Conservation (phyloP, 2,113 vertebrate species). For the Leptobrachium ailaonicum region DNA sequence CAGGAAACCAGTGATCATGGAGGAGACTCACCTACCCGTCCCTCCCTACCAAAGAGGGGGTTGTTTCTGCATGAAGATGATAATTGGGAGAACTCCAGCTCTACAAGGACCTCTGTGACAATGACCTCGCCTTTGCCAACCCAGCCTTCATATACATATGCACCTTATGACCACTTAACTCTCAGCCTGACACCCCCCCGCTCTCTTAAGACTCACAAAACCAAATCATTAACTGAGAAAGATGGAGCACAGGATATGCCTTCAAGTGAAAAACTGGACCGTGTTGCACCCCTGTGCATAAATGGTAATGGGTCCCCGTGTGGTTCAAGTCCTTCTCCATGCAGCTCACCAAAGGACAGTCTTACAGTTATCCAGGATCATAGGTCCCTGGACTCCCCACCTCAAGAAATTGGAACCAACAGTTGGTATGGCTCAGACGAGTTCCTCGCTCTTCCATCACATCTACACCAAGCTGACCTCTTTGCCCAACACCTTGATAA, state of each 20-base stretch:
- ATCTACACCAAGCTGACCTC: slow-evolving; percentile 89
- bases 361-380: slow-evolving; percentile 21
- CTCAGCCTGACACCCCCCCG: slow-evolving; percentile 28
- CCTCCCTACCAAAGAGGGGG: slow-evolving; percentile 82
- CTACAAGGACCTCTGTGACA: not conserved
- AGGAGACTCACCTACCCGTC: slow-evolving; percentile 82
- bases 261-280: not conserved
- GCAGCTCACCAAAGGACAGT: slow-evolving; percentile 14
- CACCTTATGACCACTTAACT: slow-evolving; percentile 18
- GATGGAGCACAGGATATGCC: not conserved
- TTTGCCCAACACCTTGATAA: slow-evolving; percentile 88
- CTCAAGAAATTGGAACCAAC: slow-evolving; percentile 57
- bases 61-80: slow-evolving; percentile 71
- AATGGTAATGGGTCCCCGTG: not conserved
- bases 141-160: not conserved
- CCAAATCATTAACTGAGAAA: not conserved
- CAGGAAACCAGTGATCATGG: slow-evolving; percentile 78
- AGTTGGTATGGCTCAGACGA: slow-evolving; percentile 95
- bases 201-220: not conserved
- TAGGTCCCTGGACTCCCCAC: slow-evolving; percentile 49
- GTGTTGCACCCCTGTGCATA: not conserved
- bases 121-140: not conserved
- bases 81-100: slow-evolving; percentile 4
- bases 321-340: not conserved
- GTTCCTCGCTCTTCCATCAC: slow-evolving; percentile 91